Evolutionary conservation across 1,140 invertebrate genomes (phyloP), one percentile per base, ranked within the genome.

Genomic region (Stegodyphus mimosarum): DNA sequence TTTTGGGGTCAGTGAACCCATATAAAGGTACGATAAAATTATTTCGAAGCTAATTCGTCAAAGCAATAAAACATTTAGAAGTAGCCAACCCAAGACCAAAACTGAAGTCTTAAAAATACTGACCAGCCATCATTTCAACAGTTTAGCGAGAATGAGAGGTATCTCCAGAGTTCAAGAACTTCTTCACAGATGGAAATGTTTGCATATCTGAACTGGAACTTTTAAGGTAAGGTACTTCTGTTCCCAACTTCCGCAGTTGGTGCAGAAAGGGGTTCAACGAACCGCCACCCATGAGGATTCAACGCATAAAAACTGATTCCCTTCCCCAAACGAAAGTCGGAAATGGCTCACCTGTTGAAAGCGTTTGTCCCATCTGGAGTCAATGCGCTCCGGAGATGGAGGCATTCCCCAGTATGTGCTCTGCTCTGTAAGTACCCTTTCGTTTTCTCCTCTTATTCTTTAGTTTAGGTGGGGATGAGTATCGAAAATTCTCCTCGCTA

Each of bases 211-310:
- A 33, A 33, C 33, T 33, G 33, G 33, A 33, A 33, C 33, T 33
- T 33, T 33, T 33, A 33, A 33, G 33, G 33, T 33, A 60, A 60
- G 55, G 55, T 15, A 60, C 1, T 60, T 60, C 55, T 15, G 15
- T 11, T 11, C 0, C 55, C 55, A 60, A 60, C 76, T 78, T 80
- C 78, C 67, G 78, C 67, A 71, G 50, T 80, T 18, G 52, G 78
- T 80, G 78, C 78, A 33, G 33, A 33, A 80, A 53, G 52, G 53
- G 15, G 78, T 80, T 80, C 78, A 80, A 48, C 78, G 78, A 80
- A 80, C 78, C 71, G 60, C 18, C 78, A 33, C 49, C 66, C 67
- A 7, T 71, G 60, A 78, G 76, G 76, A 64, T 78, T 78, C 49
- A 51, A n/a, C 53, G 18, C 52, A 18, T 60, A 63, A 76, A 71